Conservation (phyloP, 2,113 vertebrate species). For the Malaclemys terrapin region DNA sequence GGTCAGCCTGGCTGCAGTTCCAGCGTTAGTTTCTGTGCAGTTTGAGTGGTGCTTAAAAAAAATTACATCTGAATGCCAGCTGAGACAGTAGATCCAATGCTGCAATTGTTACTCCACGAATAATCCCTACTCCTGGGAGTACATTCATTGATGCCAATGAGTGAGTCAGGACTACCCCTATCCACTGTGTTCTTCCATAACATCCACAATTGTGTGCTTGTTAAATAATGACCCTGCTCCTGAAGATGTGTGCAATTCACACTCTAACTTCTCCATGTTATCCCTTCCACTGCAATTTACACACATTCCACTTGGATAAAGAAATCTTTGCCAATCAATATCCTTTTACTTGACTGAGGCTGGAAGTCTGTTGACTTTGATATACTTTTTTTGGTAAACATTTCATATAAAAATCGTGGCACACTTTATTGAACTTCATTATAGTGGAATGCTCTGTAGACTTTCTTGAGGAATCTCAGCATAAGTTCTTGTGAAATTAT, state of each 20-base stretch:
- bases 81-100: not conserved
- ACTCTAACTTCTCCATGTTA: not conserved
- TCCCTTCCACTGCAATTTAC: not conserved
- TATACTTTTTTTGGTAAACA: not conserved
- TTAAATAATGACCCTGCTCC: not conserved
- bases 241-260: not conserved
- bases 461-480: not conserved
- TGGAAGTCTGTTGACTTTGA: not conserved
- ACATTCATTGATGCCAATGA: not conserved
- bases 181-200: not conserved
- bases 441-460: not conserved
- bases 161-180: not conserved
- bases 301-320: not conserved
- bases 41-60: not conserved
- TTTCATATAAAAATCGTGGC: not conserved
- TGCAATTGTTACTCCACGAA: not conserved
- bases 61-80: not conserved
- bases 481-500: rapidly evolving
- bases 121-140: not conserved
- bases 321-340: not conserved
- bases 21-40: not conserved
- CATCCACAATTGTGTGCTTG: not conserved
- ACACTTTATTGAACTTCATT: not conserved
- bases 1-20: not conserved
- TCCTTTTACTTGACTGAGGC: not conserved